These are phyloP conservation scores for Ptychoptera contaminata DNA, from an alignment of 2,888 invertebrate species.

Conservation along the genomic window DNA sequence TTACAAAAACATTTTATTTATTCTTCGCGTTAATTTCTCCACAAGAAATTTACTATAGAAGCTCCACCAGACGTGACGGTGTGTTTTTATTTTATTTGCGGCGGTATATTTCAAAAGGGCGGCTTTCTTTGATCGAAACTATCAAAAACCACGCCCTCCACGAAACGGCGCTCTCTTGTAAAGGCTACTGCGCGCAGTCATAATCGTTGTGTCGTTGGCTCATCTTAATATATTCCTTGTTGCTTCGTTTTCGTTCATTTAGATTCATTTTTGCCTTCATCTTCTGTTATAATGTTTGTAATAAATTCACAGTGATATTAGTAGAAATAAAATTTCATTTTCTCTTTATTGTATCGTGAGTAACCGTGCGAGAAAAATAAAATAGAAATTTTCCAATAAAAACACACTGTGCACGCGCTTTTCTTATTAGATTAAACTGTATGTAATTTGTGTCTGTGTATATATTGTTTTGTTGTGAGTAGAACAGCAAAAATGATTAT, in stretches of 20 bases:
- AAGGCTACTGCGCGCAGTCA: constrained; percentile 1
- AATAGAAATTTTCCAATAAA: too few relatives aligned
- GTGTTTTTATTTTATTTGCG: neutral
- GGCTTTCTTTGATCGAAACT: constrained; percentile 3
- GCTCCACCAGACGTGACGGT: neutral
- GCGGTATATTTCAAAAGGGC: constrained; percentile 4
- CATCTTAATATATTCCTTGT: neutral
- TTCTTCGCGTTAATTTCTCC: too few relatives aligned
- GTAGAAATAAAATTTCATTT: too few relatives aligned
- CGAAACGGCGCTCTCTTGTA: constrained; percentile 5
- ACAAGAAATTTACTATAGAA: neutral
- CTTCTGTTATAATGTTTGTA: neutral
- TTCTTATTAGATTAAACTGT: too few relatives aligned
- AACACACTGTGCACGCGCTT: too few relatives aligned
- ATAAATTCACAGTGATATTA: too few relatives aligned
- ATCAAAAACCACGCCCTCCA: constrained; percentile 3
- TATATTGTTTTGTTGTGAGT: too few relatives aligned
- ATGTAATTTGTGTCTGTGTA: too few relatives aligned
- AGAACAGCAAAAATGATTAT: too few relatives aligned
- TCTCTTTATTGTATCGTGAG: too few relatives aligned
- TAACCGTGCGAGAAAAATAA: too few relatives aligned
- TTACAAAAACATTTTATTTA: too few relatives aligned
- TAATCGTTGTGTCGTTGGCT: neutral
- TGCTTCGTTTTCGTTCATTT: neutral
- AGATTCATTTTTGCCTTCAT: neutral